Percentiles rank a stretch among this genome's conserved stretches.
Conservation (phyloP, 1,140 invertebrate species). For the Zaprionus taronus region DNA sequence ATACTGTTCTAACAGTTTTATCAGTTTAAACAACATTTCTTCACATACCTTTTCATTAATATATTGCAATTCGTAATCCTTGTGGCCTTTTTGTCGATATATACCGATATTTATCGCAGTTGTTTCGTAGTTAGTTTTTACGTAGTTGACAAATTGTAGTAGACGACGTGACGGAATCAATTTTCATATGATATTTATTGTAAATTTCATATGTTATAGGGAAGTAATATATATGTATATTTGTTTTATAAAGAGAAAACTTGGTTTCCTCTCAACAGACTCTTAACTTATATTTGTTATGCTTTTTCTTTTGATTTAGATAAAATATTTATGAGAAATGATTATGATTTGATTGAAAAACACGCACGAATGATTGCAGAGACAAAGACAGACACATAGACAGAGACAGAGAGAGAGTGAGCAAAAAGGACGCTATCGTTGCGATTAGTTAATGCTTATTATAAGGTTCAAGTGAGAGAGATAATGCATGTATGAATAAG, state of each 20-base stretch:
- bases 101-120: conserved; percentile 14
- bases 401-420: conserved; percentile 1
- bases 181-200: conserved; percentile 53
- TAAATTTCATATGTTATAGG: conserved; percentile 29
- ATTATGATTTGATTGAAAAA: conserved; percentile 24
- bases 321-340: conserved; percentile 33
- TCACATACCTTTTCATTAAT: conserved; percentile 42
- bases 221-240: conserved; percentile 8
- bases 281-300: neutral
- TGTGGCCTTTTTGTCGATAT: conserved; percentile 16
- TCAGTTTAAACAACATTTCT: neutral
- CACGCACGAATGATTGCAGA: conserved; percentile 29
- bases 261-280: neutral
- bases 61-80: conserved; percentile 30
- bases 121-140: conserved; percentile 13
- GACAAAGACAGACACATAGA: neutral
- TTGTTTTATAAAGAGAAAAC: conserved; percentile 10
- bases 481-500: neutral
- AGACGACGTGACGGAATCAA: conserved; percentile 80
- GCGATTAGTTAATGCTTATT: conserved; percentile 57
- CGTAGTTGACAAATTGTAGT: conserved; percentile 78
- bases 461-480: neutral
- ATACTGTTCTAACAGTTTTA: too few relatives aligned
- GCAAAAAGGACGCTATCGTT: conserved; percentile 66
- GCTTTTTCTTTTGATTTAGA: conserved; percentile 20